phyloP scores from a whole-genome alignment of 2,797 vertebrate species.

The Mormyrus hasselquistii region DNA sequence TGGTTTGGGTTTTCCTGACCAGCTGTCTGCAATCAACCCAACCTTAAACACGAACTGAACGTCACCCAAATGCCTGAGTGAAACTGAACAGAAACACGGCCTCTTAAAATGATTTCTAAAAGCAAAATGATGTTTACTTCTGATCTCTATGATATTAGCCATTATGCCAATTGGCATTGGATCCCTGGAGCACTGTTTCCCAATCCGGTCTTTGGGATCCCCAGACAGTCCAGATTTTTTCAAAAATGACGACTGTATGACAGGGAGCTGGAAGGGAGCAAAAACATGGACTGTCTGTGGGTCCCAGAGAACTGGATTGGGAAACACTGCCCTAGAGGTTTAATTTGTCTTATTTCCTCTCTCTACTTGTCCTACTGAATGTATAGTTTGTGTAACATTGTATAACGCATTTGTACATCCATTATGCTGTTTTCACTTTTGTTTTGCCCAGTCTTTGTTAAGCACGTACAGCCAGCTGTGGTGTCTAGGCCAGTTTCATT shows the following conservation, averaged over 20 bases:
- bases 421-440: not conserved
- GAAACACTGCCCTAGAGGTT: not conserved
- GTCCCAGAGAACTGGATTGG: not conserved
- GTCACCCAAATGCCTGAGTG: not conserved
- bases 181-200: too few species aligned
- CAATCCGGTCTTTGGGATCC: too few species aligned
- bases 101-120: not conserved
- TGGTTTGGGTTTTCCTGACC: not conserved
- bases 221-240: not conserved
- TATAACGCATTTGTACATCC: not conserved
- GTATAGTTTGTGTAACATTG: not conserved
- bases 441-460: not conserved
- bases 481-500: not conserved
- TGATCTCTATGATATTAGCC: not conserved
- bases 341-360: not conserved
- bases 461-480: not conserved
- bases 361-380: not conserved
- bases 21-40: not conserved
- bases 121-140: not conserved
- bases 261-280: too few species aligned
- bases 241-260: too few species aligned
- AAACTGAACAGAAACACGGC: not conserved
- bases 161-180: not conserved
- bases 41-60: not conserved
- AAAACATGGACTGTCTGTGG: not conserved